Evolutionary conservation across 2,797 vertebrate genomes (phyloP).

Genomic region (Micrastur ruficollis): DNA sequence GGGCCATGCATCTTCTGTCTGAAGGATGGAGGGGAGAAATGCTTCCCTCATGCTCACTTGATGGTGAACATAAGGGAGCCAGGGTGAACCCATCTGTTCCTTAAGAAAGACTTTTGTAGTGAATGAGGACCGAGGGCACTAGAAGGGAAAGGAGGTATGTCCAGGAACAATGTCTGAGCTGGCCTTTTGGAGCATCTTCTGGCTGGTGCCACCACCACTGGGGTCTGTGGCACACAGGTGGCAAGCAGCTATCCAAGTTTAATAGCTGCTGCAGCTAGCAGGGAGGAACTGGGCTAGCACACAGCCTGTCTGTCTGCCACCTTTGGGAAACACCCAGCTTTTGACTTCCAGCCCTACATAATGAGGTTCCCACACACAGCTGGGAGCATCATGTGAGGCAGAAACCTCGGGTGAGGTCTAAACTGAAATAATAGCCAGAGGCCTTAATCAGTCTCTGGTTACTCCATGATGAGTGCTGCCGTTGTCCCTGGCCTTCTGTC

Average conservation of each 20-base stretch:
- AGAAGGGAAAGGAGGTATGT: neutral
- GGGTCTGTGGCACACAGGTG: neutral
- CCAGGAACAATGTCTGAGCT: neutral
- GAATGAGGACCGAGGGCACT: neutral
- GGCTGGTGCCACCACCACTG: neutral
- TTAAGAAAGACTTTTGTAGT: neutral
- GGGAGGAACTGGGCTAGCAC: neutral
- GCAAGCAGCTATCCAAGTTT: neutral
- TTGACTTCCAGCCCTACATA: neutral
- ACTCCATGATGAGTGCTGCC: neutral
- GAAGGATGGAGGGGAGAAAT: neutral
- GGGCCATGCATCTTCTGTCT: neutral
- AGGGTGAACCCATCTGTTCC: neutral
- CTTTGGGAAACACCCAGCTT: neutral
- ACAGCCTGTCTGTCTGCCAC: neutral
- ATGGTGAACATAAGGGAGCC: neutral
- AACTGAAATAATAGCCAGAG: neutral
- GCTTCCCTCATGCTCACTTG: neutral
- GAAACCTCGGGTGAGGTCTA: neutral
- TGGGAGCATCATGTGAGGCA: neutral
- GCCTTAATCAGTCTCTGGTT: neutral
- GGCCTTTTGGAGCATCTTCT: neutral
- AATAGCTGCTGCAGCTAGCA: neutral
- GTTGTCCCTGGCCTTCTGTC: neutral
- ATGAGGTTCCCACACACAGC: neutral